Evolutionary conservation across 2,113 vertebrate genomes (phyloP), one percentile per base, ranked within the genome.

Genomic region (Aspidoscelis tigris): DNA sequence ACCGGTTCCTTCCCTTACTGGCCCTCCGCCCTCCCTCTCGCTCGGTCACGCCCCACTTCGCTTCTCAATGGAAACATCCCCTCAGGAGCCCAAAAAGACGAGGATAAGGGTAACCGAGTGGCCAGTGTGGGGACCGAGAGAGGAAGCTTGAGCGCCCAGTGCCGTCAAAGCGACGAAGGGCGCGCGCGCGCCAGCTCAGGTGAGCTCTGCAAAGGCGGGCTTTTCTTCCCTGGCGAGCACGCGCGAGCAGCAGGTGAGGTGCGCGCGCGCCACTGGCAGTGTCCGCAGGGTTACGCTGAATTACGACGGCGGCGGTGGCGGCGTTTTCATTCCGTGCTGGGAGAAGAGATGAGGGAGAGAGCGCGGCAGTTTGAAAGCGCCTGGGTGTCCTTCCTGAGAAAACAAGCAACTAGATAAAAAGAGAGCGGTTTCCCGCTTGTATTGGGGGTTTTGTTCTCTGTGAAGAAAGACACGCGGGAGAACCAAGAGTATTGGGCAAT

Each of bases 41-140:
- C 58, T 16, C 14, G 14, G 58, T 61, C 58, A 89, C 71, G 86
- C 92, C 89, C 50, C 39, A 12, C 53, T 5, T 70, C 12, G 22
- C 14, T 90, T 95, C 88, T 84, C 88, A 91, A 93, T 94, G 90
- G 94, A 84, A 85, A 93, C 89, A 76, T 84, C 88, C 84, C 86
- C 93, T 93, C 89, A 93, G 89, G 92, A 95, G 90, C 87, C 91
- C 88, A 87, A 91, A 87, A 91, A 84, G 84, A 86, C 88, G 87
- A 55, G 39, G 14, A 83, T 61, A 72, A 71, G 70, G 78, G 74
- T 43, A 22, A 65, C 33, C 33, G 4, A 4, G 21, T 20, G 16
- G 78, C 33, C 77, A 81, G 78, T 33, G 88, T 72, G 47, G 84
- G 84, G 78, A 75, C 22, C 58, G 64, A 41, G 71, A 61, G 76